These are phyloP conservation scores for Eospalax fontanierii DNA, from an alignment of 2,797 vertebrate species.

Conservation along the genomic window DNA sequence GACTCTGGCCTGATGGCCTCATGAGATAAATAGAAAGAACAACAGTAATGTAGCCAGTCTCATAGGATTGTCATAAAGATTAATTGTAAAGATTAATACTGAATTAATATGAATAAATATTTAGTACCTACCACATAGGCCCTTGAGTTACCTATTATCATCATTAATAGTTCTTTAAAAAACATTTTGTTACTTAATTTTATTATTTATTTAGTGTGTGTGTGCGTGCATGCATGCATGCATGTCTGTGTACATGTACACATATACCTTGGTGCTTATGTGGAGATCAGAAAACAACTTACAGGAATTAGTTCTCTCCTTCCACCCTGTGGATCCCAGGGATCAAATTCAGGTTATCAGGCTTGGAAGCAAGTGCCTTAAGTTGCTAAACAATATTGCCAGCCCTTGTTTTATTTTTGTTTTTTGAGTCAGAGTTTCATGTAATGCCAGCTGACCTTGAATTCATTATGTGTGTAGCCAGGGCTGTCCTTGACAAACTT, in stretches of 20 bases:
- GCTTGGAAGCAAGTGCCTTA: not conserved
- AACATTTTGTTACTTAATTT: too few species aligned
- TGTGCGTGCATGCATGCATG: not conserved
- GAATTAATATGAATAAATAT: not conserved
- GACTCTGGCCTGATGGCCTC: not conserved
- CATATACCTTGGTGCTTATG: not conserved
- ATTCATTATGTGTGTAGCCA: not conserved
- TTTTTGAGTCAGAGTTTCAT: not conserved
- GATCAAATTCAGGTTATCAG: not conserved
- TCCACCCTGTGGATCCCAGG: not conserved
- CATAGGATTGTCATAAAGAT: not conserved
- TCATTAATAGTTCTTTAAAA: not conserved
- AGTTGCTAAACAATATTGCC: too few species aligned
- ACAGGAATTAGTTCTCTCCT: not conserved
- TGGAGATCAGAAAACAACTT: not conserved
- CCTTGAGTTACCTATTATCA: not conserved
- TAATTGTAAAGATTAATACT: constrained; percentile 24
- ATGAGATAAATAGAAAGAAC: constrained; percentile 12
- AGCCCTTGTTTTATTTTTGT: not conserved
- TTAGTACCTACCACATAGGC: not conserved
- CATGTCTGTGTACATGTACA: too few species aligned
- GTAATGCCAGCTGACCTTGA: not conserved
- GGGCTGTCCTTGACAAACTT: not conserved
- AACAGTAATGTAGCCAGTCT: not conserved
- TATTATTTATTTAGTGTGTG: not conserved